Evolutionary conservation across 2,888 invertebrate genomes (phyloP), one percentile per base, ranked within the genome.

Genomic region (Scaptomyza caliginosa): DNA sequence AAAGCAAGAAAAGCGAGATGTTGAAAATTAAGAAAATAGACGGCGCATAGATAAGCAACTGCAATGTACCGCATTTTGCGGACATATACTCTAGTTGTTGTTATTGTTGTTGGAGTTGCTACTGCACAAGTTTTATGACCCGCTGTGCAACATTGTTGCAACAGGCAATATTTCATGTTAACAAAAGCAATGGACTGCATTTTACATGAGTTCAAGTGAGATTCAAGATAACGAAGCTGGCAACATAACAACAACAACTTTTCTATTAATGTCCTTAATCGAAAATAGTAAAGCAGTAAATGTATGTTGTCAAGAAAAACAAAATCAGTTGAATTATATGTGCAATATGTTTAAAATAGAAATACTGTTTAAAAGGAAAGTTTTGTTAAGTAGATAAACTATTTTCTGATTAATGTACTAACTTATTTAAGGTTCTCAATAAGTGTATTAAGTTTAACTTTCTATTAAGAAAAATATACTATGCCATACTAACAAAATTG

Each of bases 91-190:
- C 32, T 19, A 51, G 34, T 40, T 59, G 26, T 16, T 57, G 11
- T 28, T 42, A 24, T 24, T 40, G 48, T 46, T 56, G 46, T 21
- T 56, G 36, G 13, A 55, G 32, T 19, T 39, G 24, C 16, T 38
- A 63, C 50, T 77, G 67, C 45, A 58, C 56, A 60, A 57, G 67
- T 80, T 82, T 81, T 82, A 81, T 78, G 85, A 78, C 69, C 71
- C 69, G 65, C 75, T 36, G 57, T 57, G 78, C 71, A 81, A 78
- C 68, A 65, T 59, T 78, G 60, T 78, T 67, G 78, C 67, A 74
- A 42, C 52, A 72, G 72, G 60, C 67, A 43, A 81, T 80, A 82
- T 80, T 85, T 80, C 85, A 80, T 85, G 75, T 63, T 69, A 67
- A 85, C 82, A 78, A 81, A 16, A 50, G 70, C 74, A 68, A 51